Conservation (phyloP, 2,113 vertebrate species). For the Gallinago undulata region DNA sequence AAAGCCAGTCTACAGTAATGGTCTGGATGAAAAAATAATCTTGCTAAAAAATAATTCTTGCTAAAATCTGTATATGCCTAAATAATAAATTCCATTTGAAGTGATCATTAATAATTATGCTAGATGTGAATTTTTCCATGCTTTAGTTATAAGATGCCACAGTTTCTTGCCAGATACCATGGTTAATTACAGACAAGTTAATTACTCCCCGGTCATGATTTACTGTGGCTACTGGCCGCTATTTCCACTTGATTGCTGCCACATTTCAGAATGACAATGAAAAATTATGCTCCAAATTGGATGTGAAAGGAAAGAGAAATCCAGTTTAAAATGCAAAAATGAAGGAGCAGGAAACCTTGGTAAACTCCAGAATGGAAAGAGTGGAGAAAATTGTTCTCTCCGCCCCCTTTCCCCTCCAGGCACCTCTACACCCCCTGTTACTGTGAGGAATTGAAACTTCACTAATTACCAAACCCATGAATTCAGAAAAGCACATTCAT, state of each 20-base stretch:
- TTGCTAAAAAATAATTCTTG: neutral
- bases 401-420: neutral
- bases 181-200: conserved; percentile 31
- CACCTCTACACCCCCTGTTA: neutral
- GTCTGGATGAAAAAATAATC: neutral
- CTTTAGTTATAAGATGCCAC: neutral
- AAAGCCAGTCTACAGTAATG: neutral
- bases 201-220: conserved; percentile 29
- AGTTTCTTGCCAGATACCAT: neutral
- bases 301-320: conserved; percentile 25
- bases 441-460: neutral
- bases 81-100: neutral
- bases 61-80: neutral
- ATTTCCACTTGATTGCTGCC: conserved; percentile 31
- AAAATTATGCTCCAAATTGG: neutral
- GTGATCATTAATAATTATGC: neutral
- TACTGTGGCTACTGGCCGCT: neutral
- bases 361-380: neutral
- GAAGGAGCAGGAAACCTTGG: neutral
- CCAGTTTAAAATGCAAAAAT: neutral
- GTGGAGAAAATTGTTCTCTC: neutral
- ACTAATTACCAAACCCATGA: neutral
- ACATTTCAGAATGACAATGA: conserved; percentile 14
- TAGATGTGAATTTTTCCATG: neutral
- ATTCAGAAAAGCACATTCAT: neutral